Percentiles rank a stretch among this genome's conserved stretches.
phyloP scores from a whole-genome alignment of 2,113 vertebrate species.

The Okapia johnstoni region DNA sequence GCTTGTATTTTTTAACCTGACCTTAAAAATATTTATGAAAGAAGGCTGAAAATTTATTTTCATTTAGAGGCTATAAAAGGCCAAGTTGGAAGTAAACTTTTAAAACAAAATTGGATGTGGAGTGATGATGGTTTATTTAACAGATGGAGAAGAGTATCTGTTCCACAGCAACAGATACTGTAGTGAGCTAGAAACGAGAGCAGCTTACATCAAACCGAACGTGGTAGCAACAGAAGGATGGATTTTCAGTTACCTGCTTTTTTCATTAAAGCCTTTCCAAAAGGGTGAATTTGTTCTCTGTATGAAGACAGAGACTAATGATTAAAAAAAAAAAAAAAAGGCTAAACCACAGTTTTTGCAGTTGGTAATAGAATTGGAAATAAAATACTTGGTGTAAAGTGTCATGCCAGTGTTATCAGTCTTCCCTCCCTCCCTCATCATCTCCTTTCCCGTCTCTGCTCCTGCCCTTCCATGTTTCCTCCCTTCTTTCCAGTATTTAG shows the following conservation, averaged over 20 bases:
- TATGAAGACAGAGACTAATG: background rate
- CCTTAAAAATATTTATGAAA: background rate
- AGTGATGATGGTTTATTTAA: constrained; percentile 63
- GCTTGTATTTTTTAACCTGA: background rate
- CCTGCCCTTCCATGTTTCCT: background rate
- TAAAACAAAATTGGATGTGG: constrained; percentile 39
- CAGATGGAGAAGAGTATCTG: constrained; percentile 29
- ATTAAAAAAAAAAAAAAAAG: background rate
- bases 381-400: background rate
- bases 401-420: background rate
- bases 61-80: background rate
- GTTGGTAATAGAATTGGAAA: background rate
- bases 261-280: background rate
- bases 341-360: background rate
- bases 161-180: constrained; percentile 23
- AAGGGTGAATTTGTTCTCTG: background rate
- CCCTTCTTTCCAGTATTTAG: background rate
- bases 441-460: background rate
- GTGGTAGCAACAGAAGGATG: background rate
- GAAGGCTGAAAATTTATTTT: background rate
- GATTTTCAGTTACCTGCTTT: background rate
- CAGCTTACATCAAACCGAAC: background rate
- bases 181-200: constrained; percentile 44
- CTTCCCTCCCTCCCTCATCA: background rate
- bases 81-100: background rate